Evolutionary conservation across 2,888 invertebrate species (phyloP).

Genomic region (Cantharis flavilabris): DNA sequence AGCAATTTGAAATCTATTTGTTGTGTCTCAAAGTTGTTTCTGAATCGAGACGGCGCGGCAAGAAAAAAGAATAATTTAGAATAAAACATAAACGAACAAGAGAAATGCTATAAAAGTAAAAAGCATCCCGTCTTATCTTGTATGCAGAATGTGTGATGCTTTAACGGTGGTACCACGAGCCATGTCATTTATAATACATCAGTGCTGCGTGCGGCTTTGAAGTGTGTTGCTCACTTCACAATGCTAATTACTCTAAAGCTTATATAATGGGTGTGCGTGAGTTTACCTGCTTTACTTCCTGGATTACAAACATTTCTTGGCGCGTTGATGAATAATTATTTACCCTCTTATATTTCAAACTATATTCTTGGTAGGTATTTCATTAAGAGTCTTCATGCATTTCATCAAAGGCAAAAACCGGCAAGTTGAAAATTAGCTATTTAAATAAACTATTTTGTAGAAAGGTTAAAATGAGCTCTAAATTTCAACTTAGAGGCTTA

Average conservation of each 20-base stretch:
- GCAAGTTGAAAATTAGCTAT: constrained; percentile 20
- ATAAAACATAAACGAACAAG: constrained; percentile 2
- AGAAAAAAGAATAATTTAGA: not conserved
- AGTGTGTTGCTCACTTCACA: constrained; percentile 43
- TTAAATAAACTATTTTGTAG: constrained; percentile 23
- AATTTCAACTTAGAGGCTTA: constrained; percentile 23
- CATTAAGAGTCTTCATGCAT: constrained; percentile 25
- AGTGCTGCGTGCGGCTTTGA: constrained; percentile 40
- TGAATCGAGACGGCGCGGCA: not conserved
- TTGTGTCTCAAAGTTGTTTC: not conserved
- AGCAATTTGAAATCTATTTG: not conserved
- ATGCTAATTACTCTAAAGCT: constrained; percentile 41
- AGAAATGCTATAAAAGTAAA: constrained; percentile 28
- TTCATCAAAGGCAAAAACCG: constrained; percentile 20
- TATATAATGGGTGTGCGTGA: constrained; percentile 34
- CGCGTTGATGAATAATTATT: constrained; percentile 43
- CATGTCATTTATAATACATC: constrained; percentile 49
- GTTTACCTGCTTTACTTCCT: constrained; percentile 35
- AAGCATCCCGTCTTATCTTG: constrained; percentile 39
- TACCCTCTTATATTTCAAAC: constrained; percentile 22
- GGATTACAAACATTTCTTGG: constrained; percentile 39
- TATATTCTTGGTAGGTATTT: constrained; percentile 22
- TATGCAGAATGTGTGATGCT: constrained; percentile 43
- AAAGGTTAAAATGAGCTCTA: constrained; percentile 27
- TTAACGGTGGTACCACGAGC: constrained; percentile 49